phyloP scores from a whole-genome alignment of 2,888 invertebrate genomes.

The Eristalinus aeneus region DNA sequence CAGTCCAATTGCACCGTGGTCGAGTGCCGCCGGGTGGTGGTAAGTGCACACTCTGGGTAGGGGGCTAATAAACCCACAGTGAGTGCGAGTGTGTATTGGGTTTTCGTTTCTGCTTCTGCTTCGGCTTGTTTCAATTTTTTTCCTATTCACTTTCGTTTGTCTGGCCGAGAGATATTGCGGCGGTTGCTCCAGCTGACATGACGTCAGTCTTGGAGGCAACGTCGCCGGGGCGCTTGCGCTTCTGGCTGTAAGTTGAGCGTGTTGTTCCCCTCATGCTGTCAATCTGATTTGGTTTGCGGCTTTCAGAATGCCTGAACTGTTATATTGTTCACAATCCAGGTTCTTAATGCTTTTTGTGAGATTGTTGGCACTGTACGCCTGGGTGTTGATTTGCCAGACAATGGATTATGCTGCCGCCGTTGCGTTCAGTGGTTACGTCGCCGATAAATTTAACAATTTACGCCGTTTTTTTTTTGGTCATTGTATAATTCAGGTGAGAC shows the following conservation, averaged over 20 bases:
- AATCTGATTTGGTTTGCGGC: slow-evolving; percentile 33
- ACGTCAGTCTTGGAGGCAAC: slow-evolving; percentile 58
- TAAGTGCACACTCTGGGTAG: slow-evolving; percentile 45
- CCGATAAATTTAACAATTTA: slow-evolving; percentile 14
- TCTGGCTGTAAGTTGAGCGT: not conserved
- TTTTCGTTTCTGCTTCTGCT: slow-evolving; percentile 3
- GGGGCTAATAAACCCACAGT: slow-evolving; percentile 61
- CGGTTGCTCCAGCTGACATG: slow-evolving; percentile 62
- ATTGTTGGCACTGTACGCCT: not conserved
- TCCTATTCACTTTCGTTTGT: slow-evolving; percentile 59
- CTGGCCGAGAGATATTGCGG: slow-evolving; percentile 42
- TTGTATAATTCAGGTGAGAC: slow-evolving; percentile 56
- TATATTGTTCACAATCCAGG: not conserved
- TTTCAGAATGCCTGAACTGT: slow-evolving; percentile 4
- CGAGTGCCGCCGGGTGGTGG: slow-evolving; percentile 56
- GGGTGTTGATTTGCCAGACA: slow-evolving; percentile 27
- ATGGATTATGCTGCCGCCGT: slow-evolving; percentile 13
- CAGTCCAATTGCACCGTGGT: slow-evolving; percentile 14
- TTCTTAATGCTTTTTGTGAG: slow-evolving; percentile 37
- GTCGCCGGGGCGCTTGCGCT: not conserved
- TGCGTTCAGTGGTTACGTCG: slow-evolving; percentile 43
- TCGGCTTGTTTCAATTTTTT: not conserved
- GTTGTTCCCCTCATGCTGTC: slow-evolving; percentile 37
- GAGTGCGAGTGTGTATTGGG: slow-evolving; percentile 13
- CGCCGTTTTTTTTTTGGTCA: slow-evolving; percentile 5